phyloP scores from a whole-genome alignment of 2,113 vertebrate genomes.

The chimpanzee (Pan troglodytes) region DNA sequence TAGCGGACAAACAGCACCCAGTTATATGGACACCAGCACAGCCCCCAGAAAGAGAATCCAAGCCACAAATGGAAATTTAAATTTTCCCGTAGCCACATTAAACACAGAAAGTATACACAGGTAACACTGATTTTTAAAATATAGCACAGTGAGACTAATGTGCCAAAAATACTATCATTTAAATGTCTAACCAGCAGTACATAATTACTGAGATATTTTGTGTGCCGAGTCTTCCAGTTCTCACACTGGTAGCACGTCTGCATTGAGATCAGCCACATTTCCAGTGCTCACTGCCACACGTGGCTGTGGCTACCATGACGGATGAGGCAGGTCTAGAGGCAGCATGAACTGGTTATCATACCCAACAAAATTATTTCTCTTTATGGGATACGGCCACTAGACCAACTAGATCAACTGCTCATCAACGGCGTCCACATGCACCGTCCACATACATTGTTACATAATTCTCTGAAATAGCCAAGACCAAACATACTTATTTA shows the following conservation, averaged over 20 bases:
- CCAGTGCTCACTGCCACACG: neutral
- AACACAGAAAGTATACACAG: neutral
- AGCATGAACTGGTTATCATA: too few relatives aligned
- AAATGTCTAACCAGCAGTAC: neutral
- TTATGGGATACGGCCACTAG: neutral
- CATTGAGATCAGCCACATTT: neutral
- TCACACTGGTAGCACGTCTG: neutral
- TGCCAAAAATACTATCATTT: neutral
- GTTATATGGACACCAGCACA: neutral
- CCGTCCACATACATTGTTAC: rapidly evolving
- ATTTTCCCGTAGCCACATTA: neutral
- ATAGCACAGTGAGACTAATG: neutral
- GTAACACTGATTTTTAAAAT: neutral
- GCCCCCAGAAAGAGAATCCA: neutral
- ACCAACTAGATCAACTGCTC: neutral
- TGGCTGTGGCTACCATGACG: neutral
- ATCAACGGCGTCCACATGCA: neutral
- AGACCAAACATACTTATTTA: neutral
- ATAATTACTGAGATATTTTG: neutral
- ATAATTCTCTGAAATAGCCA: neutral
- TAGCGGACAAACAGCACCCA: neutral
- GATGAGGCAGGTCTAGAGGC: neutral
- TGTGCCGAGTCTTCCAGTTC: neutral
- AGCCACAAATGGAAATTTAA: neutral
- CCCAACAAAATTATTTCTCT: neutral